phyloP scores from a whole-genome alignment of 2,888 invertebrate species.

The Trissoscelio sp. region DNA sequence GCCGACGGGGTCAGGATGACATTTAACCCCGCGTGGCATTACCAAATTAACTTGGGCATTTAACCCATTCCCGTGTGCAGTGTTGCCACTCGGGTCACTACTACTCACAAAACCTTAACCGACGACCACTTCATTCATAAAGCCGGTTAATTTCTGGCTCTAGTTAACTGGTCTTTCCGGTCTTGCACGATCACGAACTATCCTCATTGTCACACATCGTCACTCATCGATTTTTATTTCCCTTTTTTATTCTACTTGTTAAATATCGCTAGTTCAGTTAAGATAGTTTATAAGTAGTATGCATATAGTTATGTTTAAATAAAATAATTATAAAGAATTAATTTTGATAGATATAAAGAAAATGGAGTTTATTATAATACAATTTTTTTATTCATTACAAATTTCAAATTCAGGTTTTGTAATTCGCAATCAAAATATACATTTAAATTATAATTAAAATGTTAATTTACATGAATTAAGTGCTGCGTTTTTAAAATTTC shows the following conservation, averaged over 20 bases:
- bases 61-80: conserved; percentile 74
- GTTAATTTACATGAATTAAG: no score
- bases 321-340: no score
- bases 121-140: conserved; percentile 74
- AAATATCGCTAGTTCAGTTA: no score
- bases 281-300: no score
- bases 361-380: no score
- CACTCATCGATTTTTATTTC: conserved; percentile 30
- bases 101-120: conserved; percentile 58
- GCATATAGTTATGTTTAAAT: no score
- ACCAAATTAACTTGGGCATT: conserved; percentile 80
- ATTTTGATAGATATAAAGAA: no score
- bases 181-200: conserved; percentile 27
- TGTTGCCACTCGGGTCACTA: conserved; percentile 58
- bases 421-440: no score
- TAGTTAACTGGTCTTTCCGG: conserved; percentile 78
- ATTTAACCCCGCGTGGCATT: conserved; percentile 79
- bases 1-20: conserved; percentile 76
- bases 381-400: no score
- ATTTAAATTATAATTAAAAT: no score
- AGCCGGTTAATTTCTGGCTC: conserved; percentile 76
- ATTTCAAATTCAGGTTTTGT: no score
- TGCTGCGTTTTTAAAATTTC: no score
- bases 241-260: not conserved
- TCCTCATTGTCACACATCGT: conserved; percentile 42